Percentiles rank a stretch among this genome's conserved stretches.
phyloP scores from a whole-genome alignment of 2,797 vertebrate species.

The Amblyopsis hoosieri region DNA sequence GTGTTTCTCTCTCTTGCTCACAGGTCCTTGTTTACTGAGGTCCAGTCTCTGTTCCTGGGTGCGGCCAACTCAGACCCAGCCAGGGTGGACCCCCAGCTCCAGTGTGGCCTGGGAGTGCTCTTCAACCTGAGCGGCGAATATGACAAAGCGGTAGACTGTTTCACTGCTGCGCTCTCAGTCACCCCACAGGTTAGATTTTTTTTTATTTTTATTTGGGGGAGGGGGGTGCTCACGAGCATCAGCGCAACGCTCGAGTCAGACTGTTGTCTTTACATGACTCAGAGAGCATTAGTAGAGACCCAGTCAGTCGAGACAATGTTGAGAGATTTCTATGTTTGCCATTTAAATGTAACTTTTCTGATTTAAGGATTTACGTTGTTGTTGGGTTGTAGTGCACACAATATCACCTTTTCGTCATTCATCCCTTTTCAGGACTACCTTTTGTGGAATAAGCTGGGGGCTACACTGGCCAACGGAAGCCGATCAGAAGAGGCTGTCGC shows the following conservation, averaged over 20 bases:
- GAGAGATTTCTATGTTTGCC: too few relatives aligned
- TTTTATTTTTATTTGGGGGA: too few relatives aligned
- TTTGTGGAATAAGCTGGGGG: slow-evolving; percentile 96
- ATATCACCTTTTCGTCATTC: background rate
- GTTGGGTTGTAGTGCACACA: background rate
- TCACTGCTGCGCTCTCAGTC: slow-evolving; percentile 86
- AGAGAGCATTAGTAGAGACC: too few relatives aligned
- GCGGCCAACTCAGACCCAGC: slow-evolving; percentile 88
- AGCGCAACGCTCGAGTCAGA: too few relatives aligned
- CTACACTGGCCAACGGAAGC: slow-evolving; percentile 95
- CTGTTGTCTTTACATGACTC: too few relatives aligned
- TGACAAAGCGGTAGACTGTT: slow-evolving; percentile 97
- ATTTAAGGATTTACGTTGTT: background rate
- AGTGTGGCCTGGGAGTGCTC: slow-evolving; percentile 95
- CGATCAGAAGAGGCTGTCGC: slow-evolving; percentile 96
- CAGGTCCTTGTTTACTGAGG: slow-evolving; percentile 91
- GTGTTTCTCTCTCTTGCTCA: slow-evolving; percentile 2
- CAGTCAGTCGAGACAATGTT: background rate
- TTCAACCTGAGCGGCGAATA: slow-evolving; percentile 98
- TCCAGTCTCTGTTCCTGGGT: slow-evolving; percentile 89
- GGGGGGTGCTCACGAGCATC: too few relatives aligned
- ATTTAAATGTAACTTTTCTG: too few relatives aligned
- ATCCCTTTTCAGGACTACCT: slow-evolving; percentile 86
- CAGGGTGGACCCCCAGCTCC: slow-evolving; percentile 92
- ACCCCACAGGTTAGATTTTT: slow-evolving; percentile 74